A percentile compares a stretch with the other conserved stretches of the same genome.
Evolutionary conservation across 2,113 vertebrate species (phyloP).

Genomic region (Centrocercus urophasianus): DNA sequence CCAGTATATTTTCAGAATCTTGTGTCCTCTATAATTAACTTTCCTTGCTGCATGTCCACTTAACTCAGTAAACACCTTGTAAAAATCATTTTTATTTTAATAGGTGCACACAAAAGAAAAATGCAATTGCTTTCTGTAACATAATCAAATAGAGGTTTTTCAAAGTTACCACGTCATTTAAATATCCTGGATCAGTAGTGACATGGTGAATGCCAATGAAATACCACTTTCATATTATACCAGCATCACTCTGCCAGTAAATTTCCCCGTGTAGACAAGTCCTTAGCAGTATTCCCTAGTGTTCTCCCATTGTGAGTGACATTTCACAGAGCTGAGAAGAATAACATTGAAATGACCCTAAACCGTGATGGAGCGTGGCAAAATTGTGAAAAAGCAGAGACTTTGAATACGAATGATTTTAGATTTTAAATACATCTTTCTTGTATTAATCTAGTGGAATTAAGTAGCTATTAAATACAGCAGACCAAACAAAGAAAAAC

Average conservation of each 20-base stretch:
- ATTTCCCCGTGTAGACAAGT: slow-evolving; percentile 18
- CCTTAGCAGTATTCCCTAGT: slow-evolving; percentile 55
- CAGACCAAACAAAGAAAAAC: slow-evolving; percentile 64
- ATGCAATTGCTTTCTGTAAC: slow-evolving; percentile 17
- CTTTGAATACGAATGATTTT: slow-evolving; percentile 40
- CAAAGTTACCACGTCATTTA: slow-evolving; percentile 59
- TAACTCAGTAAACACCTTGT: slow-evolving; percentile 33
- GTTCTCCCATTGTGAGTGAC: slow-evolving; percentile 52
- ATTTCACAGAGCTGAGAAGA: slow-evolving; percentile 54
- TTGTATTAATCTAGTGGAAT: slow-evolving; percentile 57
- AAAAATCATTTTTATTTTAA: slow-evolving; percentile 62
- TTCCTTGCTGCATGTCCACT: background rate
- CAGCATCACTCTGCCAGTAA: slow-evolving; percentile 23
- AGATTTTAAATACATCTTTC: slow-evolving; percentile 42
- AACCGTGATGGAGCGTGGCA: slow-evolving; percentile 19
- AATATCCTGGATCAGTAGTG: slow-evolving; percentile 21
- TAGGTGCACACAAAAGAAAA: slow-evolving; percentile 20
- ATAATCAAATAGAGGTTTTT: slow-evolving; percentile 37
- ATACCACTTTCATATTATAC: slow-evolving; percentile 24
- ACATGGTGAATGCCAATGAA: slow-evolving; percentile 58
- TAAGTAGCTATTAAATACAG: slow-evolving; percentile 45
- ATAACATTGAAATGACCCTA: slow-evolving; percentile 51
- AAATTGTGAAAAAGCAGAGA: slow-evolving; percentile 46
- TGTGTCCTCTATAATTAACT: slow-evolving; percentile 14
- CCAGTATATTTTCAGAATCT: background rate